Evolutionary conservation across 2,797 vertebrate species (phyloP), one percentile per base, ranked within the genome.

Genomic region (Bradypodion pumilum): DNA sequence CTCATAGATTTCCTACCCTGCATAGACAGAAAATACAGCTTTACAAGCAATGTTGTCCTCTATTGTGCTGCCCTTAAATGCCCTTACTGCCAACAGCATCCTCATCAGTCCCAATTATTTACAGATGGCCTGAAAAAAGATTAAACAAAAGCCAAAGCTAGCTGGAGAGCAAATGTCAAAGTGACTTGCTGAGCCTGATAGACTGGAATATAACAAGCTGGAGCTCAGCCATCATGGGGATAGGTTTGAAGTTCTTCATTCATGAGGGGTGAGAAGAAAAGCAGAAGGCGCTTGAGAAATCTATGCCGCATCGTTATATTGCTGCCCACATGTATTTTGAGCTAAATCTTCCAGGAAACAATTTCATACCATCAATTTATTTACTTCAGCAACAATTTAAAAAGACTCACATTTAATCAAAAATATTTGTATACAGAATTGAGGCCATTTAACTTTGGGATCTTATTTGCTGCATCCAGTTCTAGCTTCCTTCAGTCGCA

Each of bases 101-200:
- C 35, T 85, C 56, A 63, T 56, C 80, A 19, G n/a, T 12, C 62
- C 65, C 37, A 23, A 9, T 0, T 0, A 1, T 86, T 87, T 76
- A 21, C 52, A 85, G 78, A 42, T 35, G 52, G 37, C 0, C 4
- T 23, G 10, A 6, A 70, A n/a, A 0, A 9, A 78, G 84, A 76
- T 76, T 82, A 23, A 56, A 79, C 40, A 9, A 79, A 1, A 0
- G 60, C 27, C 3, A 42, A 42, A 80, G 9, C 13, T 46, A 56
- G 81, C 74, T 74, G 74, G 5, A 75, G 2, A 23, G 63, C 44
- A 52, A 23, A 32, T 40, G 76, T 29, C 40, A 74, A 32, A 15
- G 25, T 44, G 25, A 16, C 56, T 79, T 74, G 69, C 70, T 66
- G 72, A 68, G n/a, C 65, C 42, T 76, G 84, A 80, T 32, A 69